A percentile compares a stretch with the other conserved stretches of the same genome.
Evolutionary conservation across 2,888 invertebrate genomes (phyloP).

Genomic region (Cacoxenus indagator): DNA sequence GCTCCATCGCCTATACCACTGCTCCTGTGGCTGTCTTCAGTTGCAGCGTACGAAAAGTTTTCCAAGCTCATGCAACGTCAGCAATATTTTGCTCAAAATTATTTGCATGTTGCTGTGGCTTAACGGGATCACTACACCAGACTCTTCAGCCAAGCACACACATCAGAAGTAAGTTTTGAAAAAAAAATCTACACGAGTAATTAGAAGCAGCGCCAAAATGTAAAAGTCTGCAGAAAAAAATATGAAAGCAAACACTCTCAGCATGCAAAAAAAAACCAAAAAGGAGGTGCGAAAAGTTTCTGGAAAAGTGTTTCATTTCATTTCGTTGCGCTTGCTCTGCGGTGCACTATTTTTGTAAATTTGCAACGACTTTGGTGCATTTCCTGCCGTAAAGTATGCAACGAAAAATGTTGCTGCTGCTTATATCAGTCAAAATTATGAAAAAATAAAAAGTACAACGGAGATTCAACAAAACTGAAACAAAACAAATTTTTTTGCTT

Average conservation of each 20-base stretch:
- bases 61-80: conserved; percentile 1
- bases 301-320: neutral
- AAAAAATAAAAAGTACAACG: neutral
- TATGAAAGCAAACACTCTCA: neutral
- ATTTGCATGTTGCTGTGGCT: conserved; percentile 20
- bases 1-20: neutral
- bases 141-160: neutral
- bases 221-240: neutral
- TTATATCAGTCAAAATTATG: neutral
- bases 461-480: neutral
- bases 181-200: neutral
- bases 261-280: too few species aligned
- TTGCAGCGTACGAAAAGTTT: conserved; percentile 10
- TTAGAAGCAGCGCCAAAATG: conserved; percentile 3
- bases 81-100: conserved; percentile 21
- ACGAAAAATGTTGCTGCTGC: neutral
- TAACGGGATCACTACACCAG: neutral
- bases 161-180: neutral
- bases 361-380: conserved; percentile 6
- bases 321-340: neutral
- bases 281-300: neutral
- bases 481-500: neutral
- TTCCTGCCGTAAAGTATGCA: neutral
- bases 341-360: neutral
- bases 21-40: neutral